These are phyloP conservation scores for human DNA, from an alignment of 2,113 vertebrate genomes.

Conservation along the genomic window GRCh38 chr15:93459001-93459500, in stretches of 20 bases:
- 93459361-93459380: not conserved
- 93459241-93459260: rapidly evolving
- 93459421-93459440: not conserved
- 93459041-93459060: rapidly evolving
- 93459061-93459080: rapidly evolving
- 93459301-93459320: not conserved
- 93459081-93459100: not conserved
- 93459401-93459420: not conserved
- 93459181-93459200: not conserved
- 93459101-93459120: not conserved
- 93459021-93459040: not conserved
- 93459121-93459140: rapidly evolving
- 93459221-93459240: not conserved
- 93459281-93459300: not conserved
- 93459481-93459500: rapidly evolving
- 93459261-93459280: not conserved
- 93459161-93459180: not conserved
- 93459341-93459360: not conserved
- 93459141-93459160: not conserved
- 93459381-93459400: not conserved
- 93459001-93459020: no score
- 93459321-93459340: not conserved
- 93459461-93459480: rapidly evolving
- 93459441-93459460: not conserved
- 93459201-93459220: not conserved